Base-by-base conservation (phyloP, 2,888 invertebrate genomes). In the Strigamia transsilvanica region DNA sequence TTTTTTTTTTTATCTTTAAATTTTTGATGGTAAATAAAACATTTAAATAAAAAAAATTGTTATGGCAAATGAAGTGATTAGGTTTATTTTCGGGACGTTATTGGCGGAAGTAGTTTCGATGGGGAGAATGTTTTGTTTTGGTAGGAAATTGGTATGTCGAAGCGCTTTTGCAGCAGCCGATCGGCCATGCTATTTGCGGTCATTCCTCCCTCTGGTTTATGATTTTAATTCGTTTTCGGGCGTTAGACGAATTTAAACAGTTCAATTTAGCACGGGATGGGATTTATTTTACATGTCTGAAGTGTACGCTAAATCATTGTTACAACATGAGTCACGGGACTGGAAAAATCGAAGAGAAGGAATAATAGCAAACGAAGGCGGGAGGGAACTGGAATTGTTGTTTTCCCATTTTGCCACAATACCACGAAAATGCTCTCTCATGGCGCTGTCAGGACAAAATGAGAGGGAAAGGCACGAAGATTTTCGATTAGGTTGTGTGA, bases 341-440 rank as follows among this genome's bases (percentile, higher is more conserved):
- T 5, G 27, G 38, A 32, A n/a, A 42, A 79, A 13, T 79, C 38
- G 18, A 79, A 79, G n/a, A 27, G 27, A 73, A 73, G 13, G 27
- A 27, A 73, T 73, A 73, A 10, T 32, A 27, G 27, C 27, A 5
- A 56, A 32, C 13, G 73, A 27, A 32, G 79, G 79, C 13, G 38
- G 79, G 80, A 46, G 80, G 80, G 7, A 46, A 27, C n/a, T 56
- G 56, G 80, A 80, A 80, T 51, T 32, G 80, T 46, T 80, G 80
- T 80, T 80, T 80, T 80, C 80, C 21, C 56, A 51, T 80, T 80
- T 80, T 80, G 80, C 42, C 46, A 80, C 80, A 80, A 80, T 80
- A 80, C 80, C 18, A 80, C 51, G 80, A 80, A 80, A 80, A 80
- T 80, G 80, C 80, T 80, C 80, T 79, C 79, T 80, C 80, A 80